Conservation (phyloP, 2,113 vertebrate species). For the Galbula dea region DNA sequence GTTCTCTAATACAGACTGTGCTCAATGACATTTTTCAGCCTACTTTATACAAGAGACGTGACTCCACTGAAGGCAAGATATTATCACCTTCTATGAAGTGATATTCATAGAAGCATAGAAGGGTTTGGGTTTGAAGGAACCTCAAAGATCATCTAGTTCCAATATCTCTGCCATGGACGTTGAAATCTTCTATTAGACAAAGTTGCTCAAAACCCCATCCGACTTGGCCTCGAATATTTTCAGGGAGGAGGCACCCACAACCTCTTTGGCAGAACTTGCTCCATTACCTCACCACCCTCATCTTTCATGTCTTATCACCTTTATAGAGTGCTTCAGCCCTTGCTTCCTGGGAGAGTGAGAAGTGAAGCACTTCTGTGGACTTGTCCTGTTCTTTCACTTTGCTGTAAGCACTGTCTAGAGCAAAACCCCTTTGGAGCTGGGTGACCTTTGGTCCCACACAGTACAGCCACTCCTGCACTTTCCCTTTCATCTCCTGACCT, state of each 20-base stretch:
- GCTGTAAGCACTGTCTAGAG: not conserved
- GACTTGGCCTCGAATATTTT: too few species aligned
- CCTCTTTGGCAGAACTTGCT: too few species aligned
- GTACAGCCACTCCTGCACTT: not conserved
- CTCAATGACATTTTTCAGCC: not conserved
- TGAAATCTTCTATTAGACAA: too few species aligned
- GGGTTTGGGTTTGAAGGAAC: too few species aligned
- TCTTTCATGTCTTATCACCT: not conserved
- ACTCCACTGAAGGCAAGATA: not conserved
- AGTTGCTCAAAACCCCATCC: too few species aligned
- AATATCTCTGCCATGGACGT: too few species aligned
- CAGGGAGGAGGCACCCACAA: too few species aligned
- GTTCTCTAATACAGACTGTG: not conserved
- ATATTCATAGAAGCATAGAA: not conserved
- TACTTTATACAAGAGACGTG: not conserved
- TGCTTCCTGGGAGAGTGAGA: rapidly evolving
- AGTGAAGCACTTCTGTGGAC: not conserved
- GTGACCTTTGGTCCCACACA: not conserved
- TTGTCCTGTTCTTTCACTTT: not conserved
- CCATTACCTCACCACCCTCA: too few species aligned
- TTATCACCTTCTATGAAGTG: not conserved
- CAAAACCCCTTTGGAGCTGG: not conserved
- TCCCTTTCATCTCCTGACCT: not conserved
- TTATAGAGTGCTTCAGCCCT: not conserved
- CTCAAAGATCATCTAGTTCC: too few species aligned